These are phyloP conservation scores for Euplagia quadripunctaria DNA, from an alignment of 2,888 invertebrate genomes.

Conservation along the genomic window DNA sequence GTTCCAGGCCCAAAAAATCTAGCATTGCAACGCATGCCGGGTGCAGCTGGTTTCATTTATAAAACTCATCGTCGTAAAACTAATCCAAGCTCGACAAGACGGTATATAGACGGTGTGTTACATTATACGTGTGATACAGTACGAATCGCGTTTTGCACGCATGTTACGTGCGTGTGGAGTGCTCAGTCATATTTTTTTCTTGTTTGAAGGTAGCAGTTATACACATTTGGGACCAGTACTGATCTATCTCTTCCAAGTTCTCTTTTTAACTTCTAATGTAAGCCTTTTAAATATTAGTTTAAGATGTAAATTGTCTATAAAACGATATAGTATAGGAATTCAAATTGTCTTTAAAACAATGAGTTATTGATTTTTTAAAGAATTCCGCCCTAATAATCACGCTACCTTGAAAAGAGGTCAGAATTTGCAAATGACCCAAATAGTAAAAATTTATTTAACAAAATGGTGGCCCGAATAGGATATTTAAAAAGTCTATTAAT, in stretches of 20 bases:
- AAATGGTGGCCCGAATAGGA: neutral
- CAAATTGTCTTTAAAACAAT: constrained; percentile 3
- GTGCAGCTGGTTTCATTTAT: too few species aligned
- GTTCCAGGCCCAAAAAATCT: too few species aligned
- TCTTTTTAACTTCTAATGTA: neutral
- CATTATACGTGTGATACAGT: constrained; percentile 7
- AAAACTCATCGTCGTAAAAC: constrained; percentile 14
- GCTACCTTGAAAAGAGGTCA: neutral
- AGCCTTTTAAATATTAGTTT: neutral
- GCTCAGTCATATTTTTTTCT: neutral
- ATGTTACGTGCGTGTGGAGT: constrained; percentile 10
- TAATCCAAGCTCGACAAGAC: constrained; percentile 10
- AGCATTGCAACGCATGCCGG: too few species aligned
- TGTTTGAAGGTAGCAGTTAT: neutral
- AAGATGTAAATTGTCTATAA: neutral
- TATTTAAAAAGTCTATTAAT: constrained; percentile 19
- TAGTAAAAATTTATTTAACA: constrained; percentile 19
- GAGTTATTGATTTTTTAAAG: constrained; percentile 15
- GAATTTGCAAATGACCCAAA: constrained; percentile 17
- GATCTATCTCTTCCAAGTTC: neutral
- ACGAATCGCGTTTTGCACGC: constrained; percentile 7
- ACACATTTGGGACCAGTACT: neutral
- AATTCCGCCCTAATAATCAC: constrained; percentile 3
- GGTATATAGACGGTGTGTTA: constrained; percentile 5
- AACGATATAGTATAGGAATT: neutral